Base-by-base conservation (phyloP, 2,888 invertebrate species). In the Drosophila paracracens region DNA sequence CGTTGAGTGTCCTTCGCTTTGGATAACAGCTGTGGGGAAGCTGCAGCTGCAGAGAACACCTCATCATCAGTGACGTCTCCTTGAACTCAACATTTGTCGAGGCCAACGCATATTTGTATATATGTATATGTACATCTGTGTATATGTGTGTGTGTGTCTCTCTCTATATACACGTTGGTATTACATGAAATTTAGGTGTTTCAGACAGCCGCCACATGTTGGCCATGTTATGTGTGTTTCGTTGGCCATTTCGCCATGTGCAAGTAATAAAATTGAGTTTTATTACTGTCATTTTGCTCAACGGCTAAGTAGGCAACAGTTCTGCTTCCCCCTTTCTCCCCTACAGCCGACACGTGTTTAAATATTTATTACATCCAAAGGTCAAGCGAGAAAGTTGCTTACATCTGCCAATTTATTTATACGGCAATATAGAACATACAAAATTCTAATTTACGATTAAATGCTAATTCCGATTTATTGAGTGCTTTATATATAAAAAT, bases 21-120 rank as follows among this genome's bases (percentile, higher is more conserved):
- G 67, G 53, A 53, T 63, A 84, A 87, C 84, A 87, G 89, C 77
- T 89, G 85, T 71, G 66, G 72, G 72, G 83, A 82, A 50, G 83
- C 81, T 83, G 83, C 73, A 82, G 66, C 60, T 51, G 53, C 53
- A 46, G 59, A 70, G 58, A 43, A 69, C 73, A 46, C 46, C 46
- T 46, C 25, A 70, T 69, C 75, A 78, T 64, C 85, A 60, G 81
- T 90, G 90, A 89, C 87, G 89, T 88, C 83, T 82, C 88, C 88
- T 90, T 88, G 88, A 88, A 88, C 88, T 88, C 88, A 88, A 89
- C 88, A 90, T 90, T 88, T 72, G 75, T 77, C 81, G 88, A 88
- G 88, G 88, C 85, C 88, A 87, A 48, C 57, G 40, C 2, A 11
- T 53, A 50, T 31, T 36, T 38, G 6, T 50, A 1, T 63, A 11